Evolutionary conservation across 35 echinoderm and acorn worm genomes (phyloP).

Genomic region (Acanthaster planci): DNA sequence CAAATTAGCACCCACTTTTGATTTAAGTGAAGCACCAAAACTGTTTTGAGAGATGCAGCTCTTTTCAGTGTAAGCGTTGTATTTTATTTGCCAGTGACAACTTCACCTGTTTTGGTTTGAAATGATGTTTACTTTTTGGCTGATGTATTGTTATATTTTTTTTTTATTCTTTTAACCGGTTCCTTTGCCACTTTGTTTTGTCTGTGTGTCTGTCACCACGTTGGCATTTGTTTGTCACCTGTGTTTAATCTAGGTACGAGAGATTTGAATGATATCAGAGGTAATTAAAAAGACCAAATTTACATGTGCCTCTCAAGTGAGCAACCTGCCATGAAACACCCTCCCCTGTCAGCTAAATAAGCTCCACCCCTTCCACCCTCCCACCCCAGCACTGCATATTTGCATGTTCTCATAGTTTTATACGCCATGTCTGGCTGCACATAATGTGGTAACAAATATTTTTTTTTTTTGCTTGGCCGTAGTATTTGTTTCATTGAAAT

Average conservation of each 20-base stretch:
- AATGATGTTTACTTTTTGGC: background rate
- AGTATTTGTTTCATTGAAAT: too few species aligned
- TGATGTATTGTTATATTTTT: constrained; percentile 2
- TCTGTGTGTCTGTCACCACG: background rate
- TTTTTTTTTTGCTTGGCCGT: too few species aligned
- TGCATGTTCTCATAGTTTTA: too few species aligned
- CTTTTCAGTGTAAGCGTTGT: too few species aligned
- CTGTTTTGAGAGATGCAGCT: too few species aligned
- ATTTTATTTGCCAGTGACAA: constrained; percentile 12
- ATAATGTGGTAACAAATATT: too few species aligned
- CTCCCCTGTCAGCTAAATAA: background rate
- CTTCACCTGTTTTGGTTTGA: background rate
- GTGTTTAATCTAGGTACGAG: constrained; percentile 43
- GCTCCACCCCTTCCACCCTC: too few species aligned
- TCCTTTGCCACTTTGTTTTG: background rate
- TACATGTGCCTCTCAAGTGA: too few species aligned
- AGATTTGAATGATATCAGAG: constrained; percentile 70
- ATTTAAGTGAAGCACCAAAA: too few species aligned
- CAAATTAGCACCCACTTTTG: too few species aligned
- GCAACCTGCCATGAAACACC: background rate
- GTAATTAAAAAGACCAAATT: constrained; percentile 17
- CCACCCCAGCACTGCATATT: too few species aligned
- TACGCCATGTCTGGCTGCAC: too few species aligned
- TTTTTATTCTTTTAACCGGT: background rate
- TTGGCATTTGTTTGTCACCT: background rate